Evolutionary conservation across 2,888 invertebrate genomes (phyloP).

Genomic region (Acleris literana): DNA sequence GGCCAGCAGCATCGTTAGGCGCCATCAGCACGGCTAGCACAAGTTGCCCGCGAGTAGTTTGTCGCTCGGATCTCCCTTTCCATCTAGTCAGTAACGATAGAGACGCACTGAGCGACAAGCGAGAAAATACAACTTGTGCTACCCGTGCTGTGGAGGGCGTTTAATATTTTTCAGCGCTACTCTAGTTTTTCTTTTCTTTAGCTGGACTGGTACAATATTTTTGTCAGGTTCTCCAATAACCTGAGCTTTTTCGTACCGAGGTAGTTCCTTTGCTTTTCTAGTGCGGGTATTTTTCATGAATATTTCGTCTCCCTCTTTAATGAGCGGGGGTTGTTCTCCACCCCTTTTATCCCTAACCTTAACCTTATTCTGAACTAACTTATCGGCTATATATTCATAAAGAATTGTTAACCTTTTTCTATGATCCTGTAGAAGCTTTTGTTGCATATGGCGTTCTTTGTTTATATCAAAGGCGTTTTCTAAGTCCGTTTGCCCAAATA

Average conservation of each 20-base stretch:
- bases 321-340: slow-evolving; percentile 32
- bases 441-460: slow-evolving; percentile 20
- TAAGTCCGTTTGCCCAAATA: slow-evolving; percentile 6
- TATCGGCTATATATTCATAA: slow-evolving; percentile 32
- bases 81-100: too few species aligned
- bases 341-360: slow-evolving; percentile 25
- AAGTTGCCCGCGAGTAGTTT: too few species aligned
- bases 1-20: slow-evolving; percentile 13
- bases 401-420: slow-evolving; percentile 36
- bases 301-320: slow-evolving; percentile 38
- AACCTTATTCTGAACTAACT: slow-evolving; percentile 21
- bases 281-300: slow-evolving; percentile 41
- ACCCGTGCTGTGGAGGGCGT: slow-evolving; percentile 39
- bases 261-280: slow-evolving; percentile 40
- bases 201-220: slow-evolving; percentile 37
- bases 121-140: too few species aligned
- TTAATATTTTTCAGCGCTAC: slow-evolving; percentile 34
- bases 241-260: slow-evolving; percentile 41
- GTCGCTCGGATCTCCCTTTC: too few species aligned
- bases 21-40: too few species aligned
- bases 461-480: slow-evolving; percentile 9
- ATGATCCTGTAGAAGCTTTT: slow-evolving; percentile 39
- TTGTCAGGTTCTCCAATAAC: slow-evolving; percentile 36
- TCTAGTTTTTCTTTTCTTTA: slow-evolving; percentile 32
- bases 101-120: too few species aligned